Base-by-base conservation (phyloP, 2,113 vertebrate species). In the Balaeniceps rex region DNA sequence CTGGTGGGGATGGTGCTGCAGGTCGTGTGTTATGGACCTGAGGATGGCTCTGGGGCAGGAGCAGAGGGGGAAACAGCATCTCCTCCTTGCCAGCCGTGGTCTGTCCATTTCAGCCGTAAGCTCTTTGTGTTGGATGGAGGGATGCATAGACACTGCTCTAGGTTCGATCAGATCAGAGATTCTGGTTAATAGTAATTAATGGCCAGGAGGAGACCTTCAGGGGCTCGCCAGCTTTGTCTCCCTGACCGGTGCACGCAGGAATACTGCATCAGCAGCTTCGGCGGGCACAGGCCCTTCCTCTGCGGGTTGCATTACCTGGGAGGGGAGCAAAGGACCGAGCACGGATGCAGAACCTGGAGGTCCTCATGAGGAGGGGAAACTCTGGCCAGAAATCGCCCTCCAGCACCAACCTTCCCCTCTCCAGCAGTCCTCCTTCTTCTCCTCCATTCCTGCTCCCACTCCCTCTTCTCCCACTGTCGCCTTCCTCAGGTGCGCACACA, bases 21-120 rank as follows among this genome's bases (percentile, higher is more conserved):
- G 40, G 28, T 57, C 0, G 0, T 22, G 42, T 36, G 28, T 34
- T 42, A 7, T 0, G 5, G 42, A 47, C 24, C 46, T 8, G 54
- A 42, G 33, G 36, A 46, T 0, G 0, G 55, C 25, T 84, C 55
- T 89, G 77, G 71, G 47, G 19, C 33, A 63, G 47, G 55, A 77
- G 49, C 34, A 72, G 75, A 24, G 16, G 5, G 8, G 14, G 4
- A 34, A 81, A 51, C 4, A 44, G 21, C n/a, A 47, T 42, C 28
- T 17, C 12, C 15, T 78, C 21, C 64, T 47, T 21, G 24, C 7
- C 36, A 72, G 40, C 77, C 1, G 0, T n/a, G 24, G 14, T 14
- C 71, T 69, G 77, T 7, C 54, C 3, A 0, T 57, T 58, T 34
- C 23, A 36, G 65, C 46, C 18, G 1, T 18, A 10, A 77, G 46